Conservation (phyloP, 2,888 invertebrate species). For the Drosophila anomalata region DNA sequence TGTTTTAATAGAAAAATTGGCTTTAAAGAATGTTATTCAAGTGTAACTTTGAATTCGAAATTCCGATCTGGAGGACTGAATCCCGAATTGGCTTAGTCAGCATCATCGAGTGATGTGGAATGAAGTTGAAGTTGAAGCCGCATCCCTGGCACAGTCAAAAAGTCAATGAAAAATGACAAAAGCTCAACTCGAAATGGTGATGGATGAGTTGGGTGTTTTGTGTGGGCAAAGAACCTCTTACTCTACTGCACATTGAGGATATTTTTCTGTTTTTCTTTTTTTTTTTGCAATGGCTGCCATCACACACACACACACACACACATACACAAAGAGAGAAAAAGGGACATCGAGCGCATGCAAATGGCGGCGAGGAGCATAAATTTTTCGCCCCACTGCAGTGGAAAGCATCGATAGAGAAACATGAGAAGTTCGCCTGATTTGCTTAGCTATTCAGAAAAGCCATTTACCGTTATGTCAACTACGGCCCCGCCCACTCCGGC, state of each 20-base stretch:
- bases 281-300: constrained; percentile 49
- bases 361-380: constrained; percentile 44
- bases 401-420: constrained; percentile 24
- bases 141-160: constrained; percentile 34
- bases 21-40: constrained; percentile 1
- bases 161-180: constrained; percentile 53
- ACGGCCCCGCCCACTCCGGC: constrained; percentile 1
- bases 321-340: constrained; percentile 17
- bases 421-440: constrained; percentile 65
- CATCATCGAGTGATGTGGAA: constrained; percentile 27
- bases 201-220: constrained; percentile 25
- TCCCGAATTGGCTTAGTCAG: constrained; percentile 47
- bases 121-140: constrained; percentile 35
- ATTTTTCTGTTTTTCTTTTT: constrained; percentile 17
- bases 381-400: constrained; percentile 19
- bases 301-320: constrained; percentile 39
- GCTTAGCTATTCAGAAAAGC: constrained; percentile 64
- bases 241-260: constrained; percentile 45
- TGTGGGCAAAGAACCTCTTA: constrained; percentile 1
- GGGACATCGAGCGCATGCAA: constrained; percentile 24
- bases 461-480: constrained; percentile 66
- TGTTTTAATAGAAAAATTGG: not conserved
- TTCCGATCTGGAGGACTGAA: constrained; percentile 2
- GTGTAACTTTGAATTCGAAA: constrained; percentile 4
- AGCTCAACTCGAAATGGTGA: constrained; percentile 40